These are phyloP conservation scores for Acronicta leporina DNA, from an alignment of 2,888 invertebrate species.

Conservation along the genomic window DNA sequence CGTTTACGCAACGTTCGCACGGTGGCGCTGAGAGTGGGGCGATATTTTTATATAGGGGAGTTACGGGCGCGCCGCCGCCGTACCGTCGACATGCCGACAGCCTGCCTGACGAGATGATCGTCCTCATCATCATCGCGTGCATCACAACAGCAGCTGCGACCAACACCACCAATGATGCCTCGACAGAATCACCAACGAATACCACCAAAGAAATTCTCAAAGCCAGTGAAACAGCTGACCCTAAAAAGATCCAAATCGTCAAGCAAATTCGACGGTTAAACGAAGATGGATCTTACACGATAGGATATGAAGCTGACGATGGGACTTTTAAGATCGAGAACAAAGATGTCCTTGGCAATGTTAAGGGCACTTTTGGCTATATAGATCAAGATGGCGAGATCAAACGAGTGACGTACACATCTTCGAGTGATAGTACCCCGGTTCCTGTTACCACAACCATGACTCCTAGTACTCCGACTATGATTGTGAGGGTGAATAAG, in stretches of 20 bases:
- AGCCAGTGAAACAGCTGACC: constrained; percentile 91
- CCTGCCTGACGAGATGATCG: constrained; percentile 81
- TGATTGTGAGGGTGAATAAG: constrained; percentile 84
- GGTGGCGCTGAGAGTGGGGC: constrained; percentile 82
- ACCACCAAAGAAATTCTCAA: constrained; percentile 88
- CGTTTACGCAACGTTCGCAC: constrained; percentile 86
- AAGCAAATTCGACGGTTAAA: constrained; percentile 94
- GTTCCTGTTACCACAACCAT: constrained; percentile 74
- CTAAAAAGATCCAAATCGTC: constrained; percentile 93
- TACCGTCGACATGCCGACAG: constrained; percentile 84
- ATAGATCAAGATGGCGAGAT: constrained; percentile 93
- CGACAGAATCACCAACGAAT: constrained; percentile 69
- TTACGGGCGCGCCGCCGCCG: constrained; percentile 76
- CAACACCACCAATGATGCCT: constrained; percentile 66
- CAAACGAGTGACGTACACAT: constrained; percentile 93
- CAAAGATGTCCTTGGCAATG: constrained; percentile 93
- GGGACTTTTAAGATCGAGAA: constrained; percentile 96
- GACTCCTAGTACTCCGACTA: constrained; percentile 79
- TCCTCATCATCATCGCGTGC: constrained; percentile 76
- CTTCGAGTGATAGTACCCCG: constrained; percentile 85
- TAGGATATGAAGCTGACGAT: constrained; percentile 95
- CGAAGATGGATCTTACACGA: constrained; percentile 95
- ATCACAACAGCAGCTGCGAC: constrained; percentile 67
- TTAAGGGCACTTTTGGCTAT: constrained; percentile 95
- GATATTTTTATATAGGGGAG: constrained; percentile 87